Conservation (phyloP, 2,888 invertebrate species). For the Polyommatus iphigenia region DNA sequence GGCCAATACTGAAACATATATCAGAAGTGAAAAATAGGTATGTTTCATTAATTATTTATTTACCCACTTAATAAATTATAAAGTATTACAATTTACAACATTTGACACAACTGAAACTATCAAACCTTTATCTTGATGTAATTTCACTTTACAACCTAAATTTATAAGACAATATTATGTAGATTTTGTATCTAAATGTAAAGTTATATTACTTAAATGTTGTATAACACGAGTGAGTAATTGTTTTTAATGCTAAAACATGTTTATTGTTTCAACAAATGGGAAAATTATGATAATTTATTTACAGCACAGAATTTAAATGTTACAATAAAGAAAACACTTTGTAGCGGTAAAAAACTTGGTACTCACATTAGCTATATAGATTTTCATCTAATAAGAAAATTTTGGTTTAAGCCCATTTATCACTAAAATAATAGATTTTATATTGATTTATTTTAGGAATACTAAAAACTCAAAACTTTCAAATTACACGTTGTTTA, state of each 20-base stretch:
- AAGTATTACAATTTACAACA: no score
- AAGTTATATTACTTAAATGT: neutral
- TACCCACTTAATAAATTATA: no score
- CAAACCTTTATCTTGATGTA: no score
- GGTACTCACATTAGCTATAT: neutral
- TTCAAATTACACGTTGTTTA: neutral
- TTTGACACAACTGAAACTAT: no score
- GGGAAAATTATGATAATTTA: conserved; percentile 11
- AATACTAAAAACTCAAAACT: neutral
- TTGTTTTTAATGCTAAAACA: neutral
- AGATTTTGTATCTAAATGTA: neutral
- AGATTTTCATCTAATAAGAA: neutral
- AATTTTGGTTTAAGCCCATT: neutral
- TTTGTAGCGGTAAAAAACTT: neutral
- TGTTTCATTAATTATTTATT: no score
- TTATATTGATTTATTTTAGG: neutral
- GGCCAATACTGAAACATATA: neutral
- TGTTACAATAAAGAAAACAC: neutral
- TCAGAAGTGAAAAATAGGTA: no score
- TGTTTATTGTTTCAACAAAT: conserved; percentile 4
- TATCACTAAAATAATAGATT: neutral
- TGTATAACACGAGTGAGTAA: conserved; percentile 4
- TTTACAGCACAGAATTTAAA: neutral
- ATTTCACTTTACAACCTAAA: neutral
- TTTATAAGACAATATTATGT: neutral